phyloP scores from a whole-genome alignment of 2,797 vertebrate species.

The Ptychobarbus kaznakovi region DNA sequence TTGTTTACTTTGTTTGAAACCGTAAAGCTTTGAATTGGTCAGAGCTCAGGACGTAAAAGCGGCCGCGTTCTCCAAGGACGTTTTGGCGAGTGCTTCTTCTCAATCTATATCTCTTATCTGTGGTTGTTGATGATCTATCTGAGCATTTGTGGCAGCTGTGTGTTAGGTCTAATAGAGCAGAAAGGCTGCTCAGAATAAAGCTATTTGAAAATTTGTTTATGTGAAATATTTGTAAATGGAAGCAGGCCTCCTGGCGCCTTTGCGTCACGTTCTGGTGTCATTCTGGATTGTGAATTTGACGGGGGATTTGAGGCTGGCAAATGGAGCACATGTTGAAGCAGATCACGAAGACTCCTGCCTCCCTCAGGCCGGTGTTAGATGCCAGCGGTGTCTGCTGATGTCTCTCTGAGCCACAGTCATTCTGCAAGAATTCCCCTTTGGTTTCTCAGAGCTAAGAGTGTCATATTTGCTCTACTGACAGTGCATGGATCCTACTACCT shows the following conservation, averaged over 20 bases:
- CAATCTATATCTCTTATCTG: slow-evolving; percentile 70
- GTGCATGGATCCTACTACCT: slow-evolving; percentile 35
- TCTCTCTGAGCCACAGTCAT: slow-evolving; percentile 62
- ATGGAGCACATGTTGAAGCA: slow-evolving; percentile 81
- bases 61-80: slow-evolving; percentile 49
- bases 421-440: slow-evolving; percentile 56
- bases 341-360: slow-evolving; percentile 71
- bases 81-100: slow-evolving; percentile 71
- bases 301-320: slow-evolving; percentile 88
- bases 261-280: slow-evolving; percentile 86
- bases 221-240: slow-evolving; percentile 98
- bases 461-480: slow-evolving; percentile 41
- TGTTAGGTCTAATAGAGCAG: slow-evolving; percentile 99
- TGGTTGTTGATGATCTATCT: slow-evolving; percentile 99
- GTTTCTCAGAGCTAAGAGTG: slow-evolving; percentile 35
- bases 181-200: slow-evolving; percentile 99
- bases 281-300: slow-evolving; percentile 90
- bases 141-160: slow-evolving; percentile 99
- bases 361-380: slow-evolving; percentile 40
- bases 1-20: slow-evolving; percentile 52
- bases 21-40: slow-evolving; percentile 39
- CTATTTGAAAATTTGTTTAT: slow-evolving; percentile 99
- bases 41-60: slow-evolving; percentile 48
- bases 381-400: slow-evolving; percentile 53
- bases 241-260: slow-evolving; percentile 89